These are phyloP conservation scores for Myripristis jacobus DNA, from an alignment of 2,797 vertebrate species.

Conservation along the genomic window DNA sequence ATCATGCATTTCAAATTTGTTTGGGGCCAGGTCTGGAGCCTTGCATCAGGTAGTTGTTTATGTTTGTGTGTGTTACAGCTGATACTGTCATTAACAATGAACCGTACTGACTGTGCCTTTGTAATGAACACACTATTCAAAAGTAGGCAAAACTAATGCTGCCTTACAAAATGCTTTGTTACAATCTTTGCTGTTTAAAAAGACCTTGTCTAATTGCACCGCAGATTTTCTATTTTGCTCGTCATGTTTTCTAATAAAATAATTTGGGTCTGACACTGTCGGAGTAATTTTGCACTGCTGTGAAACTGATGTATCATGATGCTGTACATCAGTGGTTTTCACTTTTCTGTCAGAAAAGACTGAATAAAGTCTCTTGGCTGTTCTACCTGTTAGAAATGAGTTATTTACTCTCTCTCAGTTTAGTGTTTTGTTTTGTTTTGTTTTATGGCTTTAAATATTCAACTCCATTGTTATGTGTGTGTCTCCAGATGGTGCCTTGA, in stretches of 20 bases:
- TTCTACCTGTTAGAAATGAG: not conserved
- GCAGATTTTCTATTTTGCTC: not conserved
- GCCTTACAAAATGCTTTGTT: constrained; percentile 3
- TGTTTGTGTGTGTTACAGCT: no score
- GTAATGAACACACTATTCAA: not conserved
- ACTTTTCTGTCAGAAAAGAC: constrained; percentile 19
- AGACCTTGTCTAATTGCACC: not conserved
- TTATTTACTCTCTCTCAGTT: no score
- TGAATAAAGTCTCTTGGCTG: constrained; percentile 43
- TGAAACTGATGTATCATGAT: not conserved
- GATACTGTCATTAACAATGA: constrained; percentile 5
- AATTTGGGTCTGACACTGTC: constrained; percentile 6
- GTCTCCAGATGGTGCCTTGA: not conserved
- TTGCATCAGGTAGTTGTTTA: constrained; percentile 17
- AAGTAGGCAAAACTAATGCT: not conserved
- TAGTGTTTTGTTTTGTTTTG: no score
- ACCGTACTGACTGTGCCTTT: constrained; percentile 1
- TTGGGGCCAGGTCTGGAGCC: not conserved
- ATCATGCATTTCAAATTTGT: not conserved
- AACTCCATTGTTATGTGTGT: not conserved
- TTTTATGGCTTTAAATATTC: not conserved
- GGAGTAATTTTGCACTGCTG: not conserved
- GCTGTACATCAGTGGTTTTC: constrained; percentile 2
- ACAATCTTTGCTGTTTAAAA: not conserved
- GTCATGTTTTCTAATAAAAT: not conserved